Percentiles rank a stretch among this genome's conserved stretches.
These are phyloP conservation scores for Mythimna pallens DNA, from an alignment of 2,888 invertebrate genomes.

Conservation along the genomic window DNA sequence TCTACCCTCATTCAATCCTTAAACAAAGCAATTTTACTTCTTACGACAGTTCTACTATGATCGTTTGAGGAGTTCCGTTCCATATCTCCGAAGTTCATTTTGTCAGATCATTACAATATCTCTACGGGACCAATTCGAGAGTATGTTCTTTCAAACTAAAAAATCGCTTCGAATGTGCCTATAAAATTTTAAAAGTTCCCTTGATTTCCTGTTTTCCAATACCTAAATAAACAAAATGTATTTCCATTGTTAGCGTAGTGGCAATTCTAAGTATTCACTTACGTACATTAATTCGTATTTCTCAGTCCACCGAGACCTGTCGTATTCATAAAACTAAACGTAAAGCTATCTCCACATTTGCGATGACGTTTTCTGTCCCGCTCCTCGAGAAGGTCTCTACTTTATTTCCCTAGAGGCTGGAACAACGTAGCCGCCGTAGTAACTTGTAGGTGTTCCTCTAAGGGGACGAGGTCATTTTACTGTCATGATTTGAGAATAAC, in stretches of 20 bases:
- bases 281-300: constrained; percentile 15
- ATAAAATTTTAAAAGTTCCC: too few species aligned
- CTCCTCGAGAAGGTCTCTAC: constrained; percentile 3
- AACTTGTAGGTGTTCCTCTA: constrained; percentile 30
- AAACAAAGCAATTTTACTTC: too few species aligned
- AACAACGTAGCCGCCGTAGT: neutral
- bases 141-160: too few species aligned
- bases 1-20: too few species aligned
- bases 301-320: constrained; percentile 10
- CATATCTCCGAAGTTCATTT: too few species aligned
- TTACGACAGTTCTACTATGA: too few species aligned
- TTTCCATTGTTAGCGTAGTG: neutral
- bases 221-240: neutral
- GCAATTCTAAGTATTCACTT: constrained; percentile 3
- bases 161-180: too few species aligned
- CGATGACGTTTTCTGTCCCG: constrained; percentile 22
- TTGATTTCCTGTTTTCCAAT: too few species aligned
- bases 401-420: constrained; percentile 31
- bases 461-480: neutral
- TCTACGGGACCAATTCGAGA: too few species aligned
- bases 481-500: neutral
- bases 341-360: constrained; percentile 18
- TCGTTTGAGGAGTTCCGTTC: too few species aligned
- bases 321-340: constrained; percentile 3
- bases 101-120: too few species aligned